Evolutionary conservation across 2,113 vertebrate genomes (phyloP), one percentile per base, ranked within the genome.

Genomic region (Vimba vimba): DNA sequence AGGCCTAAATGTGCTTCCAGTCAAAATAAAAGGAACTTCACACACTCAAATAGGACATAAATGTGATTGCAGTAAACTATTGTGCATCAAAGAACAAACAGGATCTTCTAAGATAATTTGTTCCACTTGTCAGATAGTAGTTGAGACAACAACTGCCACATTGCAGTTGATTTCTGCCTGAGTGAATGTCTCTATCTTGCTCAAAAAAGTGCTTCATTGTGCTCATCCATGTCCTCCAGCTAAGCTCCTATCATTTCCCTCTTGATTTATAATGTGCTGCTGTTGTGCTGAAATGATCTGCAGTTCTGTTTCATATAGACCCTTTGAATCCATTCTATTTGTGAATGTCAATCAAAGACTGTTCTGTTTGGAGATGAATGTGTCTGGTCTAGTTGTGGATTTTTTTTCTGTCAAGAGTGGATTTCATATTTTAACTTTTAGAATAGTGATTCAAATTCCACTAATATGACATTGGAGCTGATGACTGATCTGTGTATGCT

Each of bases 371-470:
- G 59, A 81, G 60, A 81, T 19, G 43, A 81, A 81, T 82, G 64
- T 82, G 80, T 82, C 62, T 82, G 62, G 80, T 69, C 80, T 52
- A 50, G 80, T 82, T 82, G 8, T 68, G 45, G 43, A 47, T 39
- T 43, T 47, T 66, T 47, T 81, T 30, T 66, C 60, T 81, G 59
- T 81, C 79, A 81, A 81, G 62, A 52, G 43, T 69, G 62, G 64
- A 55, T 82, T 68, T 81, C 79, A 47, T 66, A 66, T 66, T 81
- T 81, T 30, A 80, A 81, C 79, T 47, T 64, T 64, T 64, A 64
- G 59, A 64, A 81, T 43, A 45, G 23, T 45, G 36, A 47, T 8
- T 66, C 39, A 47, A 33, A 66, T 81, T 81, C 79, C 79, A 81
- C 33, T 55, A 73, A 80, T 69, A 60, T 69, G 78, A 59, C 77